A percentile compares a stretch with the other conserved stretches of the same genome.
Conservation (phyloP, 2,888 invertebrate species). For the Cryptus armator region DNA sequence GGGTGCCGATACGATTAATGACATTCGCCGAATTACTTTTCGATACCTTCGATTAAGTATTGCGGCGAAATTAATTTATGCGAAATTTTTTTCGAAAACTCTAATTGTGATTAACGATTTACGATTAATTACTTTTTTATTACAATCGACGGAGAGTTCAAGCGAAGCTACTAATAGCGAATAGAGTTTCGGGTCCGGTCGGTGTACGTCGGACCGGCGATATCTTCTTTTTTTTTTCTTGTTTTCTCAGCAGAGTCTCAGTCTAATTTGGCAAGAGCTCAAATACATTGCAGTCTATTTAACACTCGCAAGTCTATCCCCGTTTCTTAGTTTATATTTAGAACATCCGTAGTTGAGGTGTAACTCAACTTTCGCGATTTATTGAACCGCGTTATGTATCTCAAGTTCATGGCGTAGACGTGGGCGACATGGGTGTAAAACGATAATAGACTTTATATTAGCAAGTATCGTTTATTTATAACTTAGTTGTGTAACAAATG, state of each 20-base stretch:
- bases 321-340: slow-evolving; percentile 52
- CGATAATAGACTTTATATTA: background rate
- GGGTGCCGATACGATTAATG: slow-evolving; percentile 37
- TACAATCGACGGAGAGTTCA: slow-evolving; percentile 22
- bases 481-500: slow-evolving; percentile 35
- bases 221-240: slow-evolving; percentile 57
- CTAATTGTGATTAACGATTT: background rate
- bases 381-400: slow-evolving; percentile 13
- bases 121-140: background rate
- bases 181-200: slow-evolving; percentile 53
- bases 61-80: background rate
- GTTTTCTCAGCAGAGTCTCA: slow-evolving; percentile 54
- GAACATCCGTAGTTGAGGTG: slow-evolving; percentile 15
- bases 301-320: slow-evolving; percentile 49
- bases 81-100: background rate
- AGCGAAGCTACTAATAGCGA: slow-evolving; percentile 19
- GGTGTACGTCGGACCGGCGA: slow-evolving; percentile 42
- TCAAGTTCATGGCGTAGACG: slow-evolving; percentile 52
- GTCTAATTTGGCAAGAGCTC: slow-evolving; percentile 68
- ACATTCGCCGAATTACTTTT: slow-evolving; percentile 5
- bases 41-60: background rate
- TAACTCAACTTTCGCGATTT: slow-evolving; percentile 14
- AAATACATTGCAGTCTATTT: slow-evolving; percentile 64
- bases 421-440: background rate
- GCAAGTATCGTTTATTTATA: slow-evolving; percentile 40